These are phyloP conservation scores for Smutsia gigantea DNA, from an alignment of 2,797 vertebrate genomes.

Conservation along the genomic window DNA sequence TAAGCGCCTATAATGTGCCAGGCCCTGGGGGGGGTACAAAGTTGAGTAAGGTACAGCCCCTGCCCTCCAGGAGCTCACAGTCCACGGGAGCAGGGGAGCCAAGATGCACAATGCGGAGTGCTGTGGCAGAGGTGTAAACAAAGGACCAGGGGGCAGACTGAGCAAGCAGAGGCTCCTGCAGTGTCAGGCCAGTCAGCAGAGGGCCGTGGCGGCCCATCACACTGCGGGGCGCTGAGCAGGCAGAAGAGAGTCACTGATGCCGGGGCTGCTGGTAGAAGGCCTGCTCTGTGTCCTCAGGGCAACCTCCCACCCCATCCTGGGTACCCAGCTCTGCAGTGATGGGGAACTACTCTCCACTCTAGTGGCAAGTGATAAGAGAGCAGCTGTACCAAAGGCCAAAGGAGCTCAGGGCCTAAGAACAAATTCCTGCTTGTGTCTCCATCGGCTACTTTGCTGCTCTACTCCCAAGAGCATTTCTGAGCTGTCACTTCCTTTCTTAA, in stretches of 20 bases:
- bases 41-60: conserved; percentile 6
- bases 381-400: neutral
- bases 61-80: conserved; percentile 64
- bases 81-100: conserved; percentile 50
- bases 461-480: neutral
- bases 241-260: neutral
- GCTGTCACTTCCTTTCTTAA: neutral
- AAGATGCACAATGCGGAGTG: conserved; percentile 1
- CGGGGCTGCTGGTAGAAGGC: neutral
- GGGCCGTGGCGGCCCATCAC: neutral
- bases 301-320: neutral
- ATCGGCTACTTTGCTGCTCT: neutral
- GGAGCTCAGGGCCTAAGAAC: neutral
- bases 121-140: conserved; percentile 25
- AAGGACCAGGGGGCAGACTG: conserved; percentile 29
- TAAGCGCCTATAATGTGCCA: conserved; percentile 59
- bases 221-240: rapidly evolving
- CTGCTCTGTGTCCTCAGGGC: no score
- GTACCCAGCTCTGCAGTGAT: neutral
- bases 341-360: neutral
- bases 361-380: neutral
- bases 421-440: neutral
- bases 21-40: conserved; percentile 49
- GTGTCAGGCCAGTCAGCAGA: neutral
- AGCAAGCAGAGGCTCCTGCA: neutral